A percentile compares a stretch with the other conserved stretches of the same genome.
These are phyloP conservation scores for Tachina lurida DNA, from an alignment of 2,888 invertebrate species.

Conservation along the genomic window DNA sequence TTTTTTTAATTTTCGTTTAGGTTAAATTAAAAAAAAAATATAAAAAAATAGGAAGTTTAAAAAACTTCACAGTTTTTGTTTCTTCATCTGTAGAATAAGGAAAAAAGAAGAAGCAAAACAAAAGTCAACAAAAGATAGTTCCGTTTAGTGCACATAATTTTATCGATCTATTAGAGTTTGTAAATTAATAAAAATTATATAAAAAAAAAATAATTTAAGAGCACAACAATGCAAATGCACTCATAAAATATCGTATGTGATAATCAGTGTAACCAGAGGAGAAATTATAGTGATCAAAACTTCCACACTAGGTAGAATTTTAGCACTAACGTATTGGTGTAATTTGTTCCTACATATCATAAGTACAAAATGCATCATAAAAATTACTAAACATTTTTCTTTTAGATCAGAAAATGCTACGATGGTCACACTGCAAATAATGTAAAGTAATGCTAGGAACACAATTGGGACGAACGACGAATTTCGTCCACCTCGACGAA, in stretches of 20 bases:
- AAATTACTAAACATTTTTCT: too few species aligned
- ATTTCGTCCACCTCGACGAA: too few species aligned
- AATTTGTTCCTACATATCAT: too few species aligned
- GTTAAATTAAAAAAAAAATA: slow-evolving; percentile 64
- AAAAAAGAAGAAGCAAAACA: slow-evolving; percentile 34
- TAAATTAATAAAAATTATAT: slow-evolving; percentile 54
- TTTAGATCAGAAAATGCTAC: not conserved
- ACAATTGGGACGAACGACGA: too few species aligned
- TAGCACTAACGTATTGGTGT: too few species aligned
- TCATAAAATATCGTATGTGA: not conserved
- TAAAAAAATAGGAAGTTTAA: slow-evolving; percentile 64
- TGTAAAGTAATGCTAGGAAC: slow-evolving; percentile 7
- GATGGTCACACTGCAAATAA: slow-evolving; percentile 1
- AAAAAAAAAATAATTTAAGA: slow-evolving; percentile 22
- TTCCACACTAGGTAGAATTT: too few species aligned
- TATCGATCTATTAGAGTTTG: slow-evolving; percentile 67
- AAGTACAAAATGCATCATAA: too few species aligned
- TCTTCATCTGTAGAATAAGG: slow-evolving; percentile 28
- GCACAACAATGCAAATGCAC: not conserved
- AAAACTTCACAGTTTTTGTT: slow-evolving; percentile 57
- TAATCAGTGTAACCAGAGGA: not conserved
- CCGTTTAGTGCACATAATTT: slow-evolving; percentile 42
- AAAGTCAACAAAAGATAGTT: slow-evolving; percentile 31
- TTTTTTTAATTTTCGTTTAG: slow-evolving; percentile 40
- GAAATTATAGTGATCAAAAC: too few species aligned